Conservation (phyloP, 2,888 invertebrate genomes). For the Anticlea derivata region DNA sequence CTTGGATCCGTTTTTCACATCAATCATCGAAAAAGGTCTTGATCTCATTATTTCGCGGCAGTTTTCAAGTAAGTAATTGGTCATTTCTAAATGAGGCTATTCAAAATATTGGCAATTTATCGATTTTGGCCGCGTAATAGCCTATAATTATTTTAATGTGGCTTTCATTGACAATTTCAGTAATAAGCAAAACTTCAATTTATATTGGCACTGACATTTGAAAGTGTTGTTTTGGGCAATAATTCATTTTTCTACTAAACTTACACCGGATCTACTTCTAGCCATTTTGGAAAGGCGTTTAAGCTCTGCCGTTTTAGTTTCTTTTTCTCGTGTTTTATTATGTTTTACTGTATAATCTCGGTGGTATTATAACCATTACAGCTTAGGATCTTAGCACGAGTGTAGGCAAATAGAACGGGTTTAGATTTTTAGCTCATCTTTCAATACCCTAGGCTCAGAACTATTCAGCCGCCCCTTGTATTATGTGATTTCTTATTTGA, state of each 20-base stretch:
- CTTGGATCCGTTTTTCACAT: slow-evolving; percentile 24
- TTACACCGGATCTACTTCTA: too few relatives aligned
- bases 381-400: too few relatives aligned
- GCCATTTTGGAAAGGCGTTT: too few relatives aligned
- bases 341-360: too few relatives aligned
- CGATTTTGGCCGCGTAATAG: slow-evolving; percentile 10
- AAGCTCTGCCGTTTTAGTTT: too few relatives aligned
- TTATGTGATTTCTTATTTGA: too few relatives aligned
- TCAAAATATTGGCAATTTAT: slow-evolving; percentile 9
- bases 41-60: slow-evolving; percentile 17
- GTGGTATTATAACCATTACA: too few relatives aligned
- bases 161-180: slow-evolving; percentile 10
- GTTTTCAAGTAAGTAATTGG: slow-evolving; percentile 18
- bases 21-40: slow-evolving; percentile 20
- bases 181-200: background rate
- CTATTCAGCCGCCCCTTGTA: too few relatives aligned
- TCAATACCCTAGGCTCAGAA: too few relatives aligned
- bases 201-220: slow-evolving; percentile 7
- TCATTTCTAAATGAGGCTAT: slow-evolving; percentile 1
- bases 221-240: slow-evolving; percentile 3
- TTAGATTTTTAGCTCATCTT: too few relatives aligned
- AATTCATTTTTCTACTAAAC: background rate
- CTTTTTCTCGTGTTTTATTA: too few relatives aligned
- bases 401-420: too few relatives aligned
- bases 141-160: slow-evolving; percentile 10